phyloP scores from a whole-genome alignment of 2,113 vertebrate genomes.

The Poeciliopsis retropinna region DNA sequence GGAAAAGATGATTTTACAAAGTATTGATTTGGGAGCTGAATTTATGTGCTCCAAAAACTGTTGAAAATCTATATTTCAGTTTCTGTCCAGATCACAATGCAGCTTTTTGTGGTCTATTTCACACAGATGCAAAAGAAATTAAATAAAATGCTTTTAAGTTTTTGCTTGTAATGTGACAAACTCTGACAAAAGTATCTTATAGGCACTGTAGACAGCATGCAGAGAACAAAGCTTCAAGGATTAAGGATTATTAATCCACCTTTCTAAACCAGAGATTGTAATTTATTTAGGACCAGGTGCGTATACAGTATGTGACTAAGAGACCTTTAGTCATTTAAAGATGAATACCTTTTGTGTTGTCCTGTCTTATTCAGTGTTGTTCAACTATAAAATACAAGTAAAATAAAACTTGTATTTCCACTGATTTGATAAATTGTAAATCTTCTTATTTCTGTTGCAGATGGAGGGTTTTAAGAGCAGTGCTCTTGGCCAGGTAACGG shows the following conservation, averaged over 20 bases:
- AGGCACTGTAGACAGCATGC: neutral
- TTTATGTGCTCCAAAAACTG: too few species aligned
- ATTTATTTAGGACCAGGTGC: too few species aligned
- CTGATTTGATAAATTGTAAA: neutral
- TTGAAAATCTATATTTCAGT: too few species aligned
- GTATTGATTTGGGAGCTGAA: too few species aligned
- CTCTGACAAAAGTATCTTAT: too few species aligned
- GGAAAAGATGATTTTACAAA: too few species aligned
- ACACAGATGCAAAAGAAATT: neutral
- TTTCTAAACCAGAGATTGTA: neutral
- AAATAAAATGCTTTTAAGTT: too few species aligned
- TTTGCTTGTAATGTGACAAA: too few species aligned
- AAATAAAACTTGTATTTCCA: neutral
- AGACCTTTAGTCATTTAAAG: too few species aligned
- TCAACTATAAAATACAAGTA: neutral
- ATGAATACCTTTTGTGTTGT: neutral
- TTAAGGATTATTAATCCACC: neutral
- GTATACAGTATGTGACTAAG: neutral
- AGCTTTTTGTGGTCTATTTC: neutral
- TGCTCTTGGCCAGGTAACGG: constrained; percentile 71
- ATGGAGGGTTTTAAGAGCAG: constrained; percentile 64
- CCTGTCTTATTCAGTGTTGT: neutral
- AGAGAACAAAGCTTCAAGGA: too few species aligned
- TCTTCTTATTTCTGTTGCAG: constrained; percentile 34
- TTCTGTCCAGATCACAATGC: too few species aligned